Evolutionary conservation across 1,140 invertebrate genomes (phyloP), one percentile per base, ranked within the genome.

Genomic region (Microplitis demolitor): DNA sequence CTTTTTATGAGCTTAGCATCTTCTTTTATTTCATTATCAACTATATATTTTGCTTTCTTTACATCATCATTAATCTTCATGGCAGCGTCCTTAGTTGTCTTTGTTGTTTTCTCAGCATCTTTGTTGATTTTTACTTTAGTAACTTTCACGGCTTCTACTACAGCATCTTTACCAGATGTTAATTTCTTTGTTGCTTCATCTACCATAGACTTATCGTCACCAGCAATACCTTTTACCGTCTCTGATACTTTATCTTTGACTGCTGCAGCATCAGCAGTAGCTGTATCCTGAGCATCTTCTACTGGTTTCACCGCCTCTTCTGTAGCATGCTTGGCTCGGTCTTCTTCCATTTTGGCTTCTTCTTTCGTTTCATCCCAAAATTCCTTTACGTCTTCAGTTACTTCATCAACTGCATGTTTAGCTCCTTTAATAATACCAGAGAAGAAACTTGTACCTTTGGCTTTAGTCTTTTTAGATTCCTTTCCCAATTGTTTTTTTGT

Each of bases 291-390:
- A 45, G 11, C 3, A 11, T 78, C 76, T 16, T 78, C 75, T 2
- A 45, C 37, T 37, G 75, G 50, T 35, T 74, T 58, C 0, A 63
- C 16, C 16, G 14, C 39, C 62, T 77, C 56, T 0, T 54, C 50
- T 31, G 54, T 45, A 31, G 67, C 33, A 11, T 56, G 66, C 24
- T 70, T 37, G 11, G 45, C 13, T 56, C 54, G 45, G 8, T 72
- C 61, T 73, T 76, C 16, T 51, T 76, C 73, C 31, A 51, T 6
- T 11, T 45, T 45, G 2, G 11, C 39, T 9, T 45, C 39, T 45
- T 45, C 53, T 62, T 70, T 74, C 0, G 70, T 76, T 11, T 78
- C 70, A 14, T 77, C 73, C 9, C 70, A 51, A 39, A 75, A 77
- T 14, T 78, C 77, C 33, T 78, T 76, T 2, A 70, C 74, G 11